Percentiles rank a stretch among this genome's conserved stretches.
These are phyloP conservation scores for Motacilla tschutschensis DNA, from an alignment of 2,113 vertebrate species.

Conservation along the genomic window DNA sequence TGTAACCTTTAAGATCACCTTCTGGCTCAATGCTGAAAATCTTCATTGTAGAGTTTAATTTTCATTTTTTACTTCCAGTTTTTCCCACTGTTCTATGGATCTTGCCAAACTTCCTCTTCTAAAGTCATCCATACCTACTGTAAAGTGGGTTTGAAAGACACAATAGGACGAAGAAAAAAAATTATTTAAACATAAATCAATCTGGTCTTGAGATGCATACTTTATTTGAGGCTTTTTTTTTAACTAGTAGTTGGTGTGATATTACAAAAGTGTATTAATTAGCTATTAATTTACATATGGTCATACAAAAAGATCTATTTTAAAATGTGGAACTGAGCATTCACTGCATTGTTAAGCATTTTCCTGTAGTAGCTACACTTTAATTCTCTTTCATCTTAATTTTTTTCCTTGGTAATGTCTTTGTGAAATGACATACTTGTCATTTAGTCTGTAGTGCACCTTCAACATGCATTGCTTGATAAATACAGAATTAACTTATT, in stretches of 20 bases:
- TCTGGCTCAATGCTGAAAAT: background rate
- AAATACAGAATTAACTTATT: background rate
- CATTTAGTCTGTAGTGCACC: background rate
- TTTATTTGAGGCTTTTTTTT: background rate
- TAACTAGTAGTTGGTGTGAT: background rate
- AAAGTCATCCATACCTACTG: background rate
- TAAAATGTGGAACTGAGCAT: background rate
- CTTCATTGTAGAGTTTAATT: background rate
- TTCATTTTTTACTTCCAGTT: background rate
- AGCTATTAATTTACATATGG: background rate
- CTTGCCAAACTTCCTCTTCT: background rate
- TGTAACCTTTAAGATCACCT: background rate
- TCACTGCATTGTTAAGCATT: background rate
- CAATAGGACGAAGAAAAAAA: background rate
- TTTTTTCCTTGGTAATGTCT: background rate
- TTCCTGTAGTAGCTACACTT: background rate
- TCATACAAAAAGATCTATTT: background rate
- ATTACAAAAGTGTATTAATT: background rate
- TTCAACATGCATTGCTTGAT: background rate
- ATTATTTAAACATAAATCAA: background rate
- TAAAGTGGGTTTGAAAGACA: background rate
- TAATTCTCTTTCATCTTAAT: background rate
- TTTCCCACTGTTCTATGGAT: background rate
- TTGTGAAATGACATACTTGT: background rate
- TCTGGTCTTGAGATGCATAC: background rate